Base-by-base conservation (phyloP, 2,113 vertebrate genomes). In the Pseudorhombus dupliciocellatus region DNA sequence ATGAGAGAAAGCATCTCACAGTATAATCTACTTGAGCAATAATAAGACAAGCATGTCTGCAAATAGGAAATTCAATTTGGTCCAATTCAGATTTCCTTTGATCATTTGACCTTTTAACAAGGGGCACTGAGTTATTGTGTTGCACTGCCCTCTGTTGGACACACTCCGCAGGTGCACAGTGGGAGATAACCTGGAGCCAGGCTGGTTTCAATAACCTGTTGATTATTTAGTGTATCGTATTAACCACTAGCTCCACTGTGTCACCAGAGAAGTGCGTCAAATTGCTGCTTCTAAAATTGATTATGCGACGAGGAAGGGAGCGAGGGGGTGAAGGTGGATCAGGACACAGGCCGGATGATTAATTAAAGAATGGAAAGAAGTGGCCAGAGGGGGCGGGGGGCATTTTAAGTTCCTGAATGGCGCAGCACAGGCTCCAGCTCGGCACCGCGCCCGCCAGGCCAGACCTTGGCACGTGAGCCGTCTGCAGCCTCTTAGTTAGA, bases 401-500 rank as follows among this genome's bases (percentile, higher is more conserved):
- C n/a, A n/a, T n/a, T n/a, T n/a, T n/a, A n/a, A n/a, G n/a, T n/a
- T n/a, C n/a, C n/a, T n/a, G n/a, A n/a, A n/a, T n/a, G n/a, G n/a
- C n/a, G n/a, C n/a, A n/a, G n/a, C n/a, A n/a, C n/a, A n/a, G n/a
- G n/a, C n/a, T n/a, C n/a, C n/a, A n/a, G n/a, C n/a, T n/a, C n/a
- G n/a, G 83, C 84, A 22, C 22, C 6, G 52, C 66, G 77, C 81
- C 81, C 63, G 44, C 68, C 48, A 14, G 73, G 61, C 62, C 60
- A 30, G 60, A 72, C 61, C 69, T 79, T 88, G 89, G 84, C 86
- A 52, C 22, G 34, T 5, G 62, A 52, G 54, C 87, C 59, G 70
- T 77, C 81, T 73, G 69, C 65, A 72, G 77, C 77, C 86, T 86
- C 75, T 90, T 87, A 89, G 86, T 77, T 58, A 84, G 87, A 90